These are phyloP conservation scores for Parasteatoda lunata DNA, from an alignment of 2,888 invertebrate species.

Conservation along the genomic window DNA sequence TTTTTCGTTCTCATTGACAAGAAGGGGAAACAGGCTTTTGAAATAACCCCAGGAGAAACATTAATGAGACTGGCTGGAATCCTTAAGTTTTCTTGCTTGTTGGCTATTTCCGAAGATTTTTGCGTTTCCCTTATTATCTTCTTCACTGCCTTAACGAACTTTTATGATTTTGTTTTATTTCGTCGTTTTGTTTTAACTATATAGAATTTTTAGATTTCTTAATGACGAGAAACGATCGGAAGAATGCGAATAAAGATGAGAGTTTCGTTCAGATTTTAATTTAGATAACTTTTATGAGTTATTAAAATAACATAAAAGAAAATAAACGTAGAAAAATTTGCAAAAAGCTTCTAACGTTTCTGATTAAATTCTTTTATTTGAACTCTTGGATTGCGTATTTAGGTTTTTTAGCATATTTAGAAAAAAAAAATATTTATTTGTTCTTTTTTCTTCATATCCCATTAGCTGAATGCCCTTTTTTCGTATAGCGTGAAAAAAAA, in stretches of 20 bases:
- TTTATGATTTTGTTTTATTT: neutral
- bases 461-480: too few relatives aligned
- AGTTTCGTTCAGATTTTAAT: neutral
- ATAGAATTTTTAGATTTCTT: neutral
- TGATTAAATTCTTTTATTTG: too few relatives aligned
- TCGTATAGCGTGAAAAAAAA: too few relatives aligned
- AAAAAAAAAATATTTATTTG: too few relatives aligned
- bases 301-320: neutral
- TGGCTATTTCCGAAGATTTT: neutral
- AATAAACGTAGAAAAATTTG: too few relatives aligned
- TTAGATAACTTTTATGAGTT: neutral
- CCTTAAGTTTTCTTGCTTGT: neutral
- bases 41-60: neutral
- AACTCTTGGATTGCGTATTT: too few relatives aligned
- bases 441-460: too few relatives aligned
- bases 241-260: neutral
- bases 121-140: neutral
- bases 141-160: neutral
- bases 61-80: slow-evolving; percentile 1
- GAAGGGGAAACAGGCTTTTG: slow-evolving; percentile 2
- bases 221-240: neutral
- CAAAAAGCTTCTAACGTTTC: too few relatives aligned
- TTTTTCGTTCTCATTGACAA: neutral
- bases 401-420: too few relatives aligned
- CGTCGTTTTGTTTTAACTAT: neutral